Evolutionary conservation across 2,888 invertebrate species (phyloP).

Genomic region (Andrena minutula): DNA sequence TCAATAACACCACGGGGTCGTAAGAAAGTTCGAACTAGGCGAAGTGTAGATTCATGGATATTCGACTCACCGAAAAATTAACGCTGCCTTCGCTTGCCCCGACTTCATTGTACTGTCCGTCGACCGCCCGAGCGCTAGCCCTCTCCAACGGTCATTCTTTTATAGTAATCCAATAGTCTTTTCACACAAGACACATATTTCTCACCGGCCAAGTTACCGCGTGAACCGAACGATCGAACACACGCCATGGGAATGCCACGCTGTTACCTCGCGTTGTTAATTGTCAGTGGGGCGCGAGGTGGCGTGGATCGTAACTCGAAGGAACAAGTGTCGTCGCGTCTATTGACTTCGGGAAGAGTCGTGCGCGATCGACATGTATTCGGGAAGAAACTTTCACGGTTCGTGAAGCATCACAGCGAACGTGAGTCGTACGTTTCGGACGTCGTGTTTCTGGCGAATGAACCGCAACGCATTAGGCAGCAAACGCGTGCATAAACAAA

Average conservation of each 20-base stretch:
- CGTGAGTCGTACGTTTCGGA: constrained; percentile 39
- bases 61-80: neutral
- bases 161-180: neutral
- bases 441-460: constrained; percentile 46
- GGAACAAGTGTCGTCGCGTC: neutral
- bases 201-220: neutral
- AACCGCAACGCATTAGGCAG: constrained; percentile 55
- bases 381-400: constrained; percentile 3
- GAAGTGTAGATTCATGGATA: too few relatives aligned
- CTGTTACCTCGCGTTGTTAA: neutral
- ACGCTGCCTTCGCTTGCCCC: neutral
- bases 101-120: neutral
- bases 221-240: neutral
- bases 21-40: too few relatives aligned
- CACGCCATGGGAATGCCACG: neutral
- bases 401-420: constrained; percentile 64
- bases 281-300: neutral
- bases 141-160: too few relatives aligned
- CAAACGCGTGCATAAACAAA: constrained; percentile 14
- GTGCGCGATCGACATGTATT: neutral
- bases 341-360: neutral
- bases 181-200: too few relatives aligned
- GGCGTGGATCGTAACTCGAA: neutral
- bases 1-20: neutral
- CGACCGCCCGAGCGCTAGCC: neutral